These are phyloP conservation scores for Heterodera filipjevi DNA, from an alignment of 2,888 invertebrate species.

Conservation along the genomic window DNA sequence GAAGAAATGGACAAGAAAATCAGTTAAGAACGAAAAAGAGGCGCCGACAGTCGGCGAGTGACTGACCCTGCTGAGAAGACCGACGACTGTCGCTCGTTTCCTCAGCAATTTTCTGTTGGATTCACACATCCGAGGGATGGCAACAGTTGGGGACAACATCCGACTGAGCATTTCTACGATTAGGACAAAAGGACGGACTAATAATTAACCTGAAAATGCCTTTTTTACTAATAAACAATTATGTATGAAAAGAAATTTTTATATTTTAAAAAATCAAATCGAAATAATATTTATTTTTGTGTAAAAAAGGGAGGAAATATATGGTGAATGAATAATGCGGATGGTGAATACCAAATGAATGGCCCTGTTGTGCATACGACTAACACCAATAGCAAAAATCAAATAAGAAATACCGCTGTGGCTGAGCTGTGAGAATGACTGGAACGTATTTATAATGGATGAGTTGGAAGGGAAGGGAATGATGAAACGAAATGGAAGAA, in stretches of 20 bases:
- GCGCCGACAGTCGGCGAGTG: background rate
- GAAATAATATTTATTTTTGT: background rate
- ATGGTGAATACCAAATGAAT: background rate
- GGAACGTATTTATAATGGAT: constrained; percentile 1
- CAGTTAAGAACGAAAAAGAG: background rate
- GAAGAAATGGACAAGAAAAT: too few species aligned
- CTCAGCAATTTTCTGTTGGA: background rate
- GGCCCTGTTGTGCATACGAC: background rate
- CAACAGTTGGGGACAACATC: background rate
- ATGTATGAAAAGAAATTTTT: too few species aligned
- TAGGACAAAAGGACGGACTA: background rate
- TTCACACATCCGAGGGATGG: background rate
- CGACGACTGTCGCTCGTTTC: background rate
- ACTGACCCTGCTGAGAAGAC: background rate
- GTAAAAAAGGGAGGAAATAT: background rate
- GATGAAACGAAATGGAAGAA: background rate
- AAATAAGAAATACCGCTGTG: background rate
- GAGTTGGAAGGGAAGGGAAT: background rate
- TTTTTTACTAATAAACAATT: too few species aligned
- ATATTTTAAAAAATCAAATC: too few species aligned
- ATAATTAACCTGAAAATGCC: background rate
- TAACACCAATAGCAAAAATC: background rate
- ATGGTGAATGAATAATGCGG: background rate
- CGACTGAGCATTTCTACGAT: background rate
- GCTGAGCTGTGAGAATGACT: background rate